Conservation (phyloP, 2,888 invertebrate genomes). For the Poecilobothrus nobilitatus region DNA sequence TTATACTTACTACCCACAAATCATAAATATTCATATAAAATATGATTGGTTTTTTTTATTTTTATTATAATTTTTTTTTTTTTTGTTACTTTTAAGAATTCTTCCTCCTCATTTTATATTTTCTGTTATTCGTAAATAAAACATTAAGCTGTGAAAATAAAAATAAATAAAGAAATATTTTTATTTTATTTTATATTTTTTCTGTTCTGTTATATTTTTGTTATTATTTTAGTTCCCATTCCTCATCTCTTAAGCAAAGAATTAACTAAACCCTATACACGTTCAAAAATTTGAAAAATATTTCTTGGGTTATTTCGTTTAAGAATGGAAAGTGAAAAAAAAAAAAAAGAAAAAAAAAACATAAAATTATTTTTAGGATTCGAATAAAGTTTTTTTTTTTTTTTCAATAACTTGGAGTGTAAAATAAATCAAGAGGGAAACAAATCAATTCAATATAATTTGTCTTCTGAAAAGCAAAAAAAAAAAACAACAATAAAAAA, state of each 20-base stretch:
- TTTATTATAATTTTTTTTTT: not conserved
- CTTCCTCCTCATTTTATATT: not conserved
- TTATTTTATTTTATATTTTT: not conserved
- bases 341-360: not conserved
- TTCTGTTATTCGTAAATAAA: not conserved
- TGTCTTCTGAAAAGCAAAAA: not conserved
- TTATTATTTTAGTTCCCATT: not conserved
- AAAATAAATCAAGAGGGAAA: not conserved
- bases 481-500: too few relatives aligned
- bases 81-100: not conserved
- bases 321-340: too few relatives aligned
- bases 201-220: too few relatives aligned
- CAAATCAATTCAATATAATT: not conserved
- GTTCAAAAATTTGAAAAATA: too few relatives aligned
- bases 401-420: not conserved
- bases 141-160: not conserved
- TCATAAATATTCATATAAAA: constrained; percentile 6
- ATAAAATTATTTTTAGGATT: not conserved
- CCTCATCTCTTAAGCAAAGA: not conserved
- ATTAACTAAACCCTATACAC: not conserved
- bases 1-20: not conserved
- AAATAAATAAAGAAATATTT: constrained; percentile 3
- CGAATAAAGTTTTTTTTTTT: not conserved
- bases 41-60: constrained; percentile 1
- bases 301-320: too few relatives aligned